A percentile compares a stretch with the other conserved stretches of the same genome.
Evolutionary conservation across 2,888 invertebrate genomes (phyloP).

Genomic region (Drosophila hamatofila): DNA sequence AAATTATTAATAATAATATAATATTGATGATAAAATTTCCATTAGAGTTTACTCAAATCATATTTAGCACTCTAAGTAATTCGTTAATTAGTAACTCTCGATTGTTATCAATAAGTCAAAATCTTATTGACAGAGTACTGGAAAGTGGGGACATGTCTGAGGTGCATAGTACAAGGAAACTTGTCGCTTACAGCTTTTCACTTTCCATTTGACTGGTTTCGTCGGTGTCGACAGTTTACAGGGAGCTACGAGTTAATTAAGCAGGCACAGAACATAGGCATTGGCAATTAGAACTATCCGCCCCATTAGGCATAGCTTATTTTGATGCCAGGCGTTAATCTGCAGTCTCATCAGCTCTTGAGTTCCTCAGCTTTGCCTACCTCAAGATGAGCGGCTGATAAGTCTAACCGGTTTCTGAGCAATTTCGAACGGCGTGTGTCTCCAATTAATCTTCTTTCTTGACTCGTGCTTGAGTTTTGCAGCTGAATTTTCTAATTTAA

Average conservation of each 20-base stretch:
- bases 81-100: constrained; percentile 4
- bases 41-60: too few relatives aligned
- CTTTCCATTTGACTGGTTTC: constrained; percentile 40
- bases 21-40: background rate
- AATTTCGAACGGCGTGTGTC: constrained; percentile 69
- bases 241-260: constrained; percentile 59
- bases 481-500: constrained; percentile 52
- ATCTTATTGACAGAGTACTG: background rate
- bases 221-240: constrained; percentile 22
- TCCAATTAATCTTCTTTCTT: constrained; percentile 78
- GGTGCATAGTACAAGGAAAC: background rate
- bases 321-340: constrained; percentile 46
- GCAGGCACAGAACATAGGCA: constrained; percentile 2
- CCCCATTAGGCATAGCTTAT: constrained; percentile 19
- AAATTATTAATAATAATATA: too few relatives aligned
- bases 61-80: background rate
- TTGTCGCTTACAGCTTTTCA: constrained; percentile 4
- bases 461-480: constrained; percentile 27
- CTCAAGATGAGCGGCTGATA: constrained; percentile 31
- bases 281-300: constrained; percentile 31
- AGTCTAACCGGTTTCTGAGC: constrained; percentile 64
- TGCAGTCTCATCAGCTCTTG: constrained; percentile 50
- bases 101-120: background rate
- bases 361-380: constrained; percentile 24
- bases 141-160: background rate